A percentile compares a stretch with the other conserved stretches of the same genome.
These are phyloP conservation scores for Globodera rostochiensis DNA, from an alignment of 1,140 invertebrate genomes.

Conservation along the genomic window DNA sequence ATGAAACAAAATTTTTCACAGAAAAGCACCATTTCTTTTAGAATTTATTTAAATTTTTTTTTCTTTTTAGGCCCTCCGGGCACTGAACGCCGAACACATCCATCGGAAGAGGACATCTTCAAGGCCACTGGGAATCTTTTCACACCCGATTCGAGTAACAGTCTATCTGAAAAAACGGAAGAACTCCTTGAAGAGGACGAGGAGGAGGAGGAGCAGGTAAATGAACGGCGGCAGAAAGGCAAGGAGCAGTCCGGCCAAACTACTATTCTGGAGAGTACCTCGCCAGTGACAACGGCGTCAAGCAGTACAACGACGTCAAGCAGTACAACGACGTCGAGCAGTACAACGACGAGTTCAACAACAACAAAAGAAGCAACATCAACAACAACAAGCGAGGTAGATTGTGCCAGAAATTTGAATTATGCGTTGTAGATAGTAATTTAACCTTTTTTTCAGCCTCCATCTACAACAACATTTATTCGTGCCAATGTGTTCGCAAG, in stretches of 20 bases:
- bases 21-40: too few relatives aligned
- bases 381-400: conserved; percentile 12
- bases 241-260: background rate
- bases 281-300: conserved; percentile 3
- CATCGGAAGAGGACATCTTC: conserved; percentile 49
- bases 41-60: background rate
- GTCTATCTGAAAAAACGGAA: conserved; percentile 14
- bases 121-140: conserved; percentile 42
- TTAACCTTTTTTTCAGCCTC: conserved; percentile 21
- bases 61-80: background rate
- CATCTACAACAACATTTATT: conserved; percentile 39
- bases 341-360: conserved; percentile 12
- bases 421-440: background rate
- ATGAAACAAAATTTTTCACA: too few relatives aligned
- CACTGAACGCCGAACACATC: background rate
- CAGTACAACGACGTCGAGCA: conserved; percentile 28
- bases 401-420: background rate
- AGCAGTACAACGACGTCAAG: conserved; percentile 33
- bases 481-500: conserved; percentile 42
- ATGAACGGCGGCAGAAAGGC: background rate
- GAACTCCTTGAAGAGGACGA: background rate
- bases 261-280: background rate
- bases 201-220: conserved; percentile 9
- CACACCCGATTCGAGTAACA: conserved; percentile 23
- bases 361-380: conserved; percentile 11